Percentiles rank a stretch among this genome's conserved stretches.
Conservation (phyloP, 2,113 vertebrate species). For the Tychaedon coryphoeus region DNA sequence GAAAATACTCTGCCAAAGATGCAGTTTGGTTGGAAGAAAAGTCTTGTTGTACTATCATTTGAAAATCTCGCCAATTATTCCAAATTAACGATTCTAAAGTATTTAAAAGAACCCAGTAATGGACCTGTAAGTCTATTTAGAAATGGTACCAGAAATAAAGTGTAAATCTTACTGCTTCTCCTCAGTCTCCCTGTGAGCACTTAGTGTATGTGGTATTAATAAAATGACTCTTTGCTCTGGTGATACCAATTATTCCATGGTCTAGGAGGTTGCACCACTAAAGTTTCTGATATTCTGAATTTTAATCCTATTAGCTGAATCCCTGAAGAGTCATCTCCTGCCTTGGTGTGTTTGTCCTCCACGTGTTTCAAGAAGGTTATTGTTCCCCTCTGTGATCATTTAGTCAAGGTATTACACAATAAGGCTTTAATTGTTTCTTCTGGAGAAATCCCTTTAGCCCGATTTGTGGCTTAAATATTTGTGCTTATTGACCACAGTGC, state of each 20-base stretch:
- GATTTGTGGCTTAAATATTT: conserved; percentile 35
- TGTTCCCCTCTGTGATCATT: conserved; percentile 12
- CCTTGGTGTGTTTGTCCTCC: neutral
- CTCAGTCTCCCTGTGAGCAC: neutral
- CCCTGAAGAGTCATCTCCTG: neutral
- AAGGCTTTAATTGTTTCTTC: conserved; percentile 52
- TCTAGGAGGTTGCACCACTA: neutral
- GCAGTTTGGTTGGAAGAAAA: neutral
- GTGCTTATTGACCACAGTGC: conserved; percentile 49
- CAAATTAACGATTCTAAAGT: neutral
- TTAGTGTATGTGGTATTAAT: neutral
- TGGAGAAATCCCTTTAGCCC: conserved; percentile 46
- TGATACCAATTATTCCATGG: neutral
- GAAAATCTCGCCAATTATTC: neutral
- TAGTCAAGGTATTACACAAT: conserved; percentile 27
- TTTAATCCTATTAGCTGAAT: conserved; percentile 35
- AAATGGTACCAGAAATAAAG: neutral
- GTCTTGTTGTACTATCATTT: neutral
- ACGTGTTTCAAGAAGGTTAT: neutral
- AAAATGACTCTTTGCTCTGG: neutral
- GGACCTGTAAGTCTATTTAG: neutral
- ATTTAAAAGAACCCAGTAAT: neutral
- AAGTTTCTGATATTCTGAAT: neutral
- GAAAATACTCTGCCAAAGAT: neutral
- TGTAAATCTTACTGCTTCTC: neutral